A percentile compares a stretch with the other conserved stretches of the same genome.
These are phyloP conservation scores for cattle (Bos taurus) DNA, from an alignment of 2,113 vertebrate species.

Conservation along the genomic window ARS-UCD2.0 NC_037348.1:40712001-40712500, in stretches of 20 bases:
- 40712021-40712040: background rate
- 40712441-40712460: background rate
- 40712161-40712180: background rate
- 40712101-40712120: background rate
- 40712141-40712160: background rate
- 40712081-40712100: background rate
- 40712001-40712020: background rate
- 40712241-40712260: conserved; percentile 1
- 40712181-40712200: conserved; percentile 9
- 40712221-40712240: background rate
- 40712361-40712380: background rate
- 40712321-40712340: background rate
- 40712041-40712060: background rate
- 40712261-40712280: background rate
- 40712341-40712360: conserved; percentile 23
- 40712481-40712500: conserved; percentile 23
- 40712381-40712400: background rate
- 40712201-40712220: background rate
- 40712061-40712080: background rate
- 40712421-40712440: background rate
- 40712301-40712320: background rate
- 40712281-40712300: background rate
- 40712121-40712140: background rate
- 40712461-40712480: background rate
- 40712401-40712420: background rate